These are phyloP conservation scores for Indicator indicator DNA, from an alignment of 2,113 vertebrate genomes.

Conservation along the genomic window DNA sequence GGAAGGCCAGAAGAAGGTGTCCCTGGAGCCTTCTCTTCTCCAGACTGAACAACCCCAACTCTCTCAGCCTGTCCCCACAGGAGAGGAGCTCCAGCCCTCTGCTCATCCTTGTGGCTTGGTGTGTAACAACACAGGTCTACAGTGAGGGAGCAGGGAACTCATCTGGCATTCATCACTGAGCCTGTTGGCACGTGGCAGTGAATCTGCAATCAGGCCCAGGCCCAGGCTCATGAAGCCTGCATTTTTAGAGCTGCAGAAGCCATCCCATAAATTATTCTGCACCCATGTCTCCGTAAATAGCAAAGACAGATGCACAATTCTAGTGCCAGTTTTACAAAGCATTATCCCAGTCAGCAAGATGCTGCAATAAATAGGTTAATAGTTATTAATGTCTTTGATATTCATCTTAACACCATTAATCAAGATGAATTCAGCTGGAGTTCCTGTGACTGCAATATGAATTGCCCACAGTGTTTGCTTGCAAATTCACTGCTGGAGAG, in stretches of 20 bases:
- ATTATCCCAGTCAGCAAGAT: slow-evolving; percentile 41
- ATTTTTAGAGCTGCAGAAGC: slow-evolving; percentile 21
- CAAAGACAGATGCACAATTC: slow-evolving; percentile 43
- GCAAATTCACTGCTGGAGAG: slow-evolving; percentile 28
- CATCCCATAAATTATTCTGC: not conserved
- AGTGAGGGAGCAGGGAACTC: not conserved
- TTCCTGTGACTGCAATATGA: slow-evolving; percentile 23
- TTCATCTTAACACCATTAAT: slow-evolving; percentile 66
- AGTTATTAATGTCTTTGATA: slow-evolving; percentile 47
- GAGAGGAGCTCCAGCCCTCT: too few relatives aligned
- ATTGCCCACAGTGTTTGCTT: slow-evolving; percentile 2
- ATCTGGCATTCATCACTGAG: not conserved
- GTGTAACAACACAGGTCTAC: not conserved
- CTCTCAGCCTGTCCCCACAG: too few relatives aligned
- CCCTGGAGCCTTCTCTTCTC: too few relatives aligned
- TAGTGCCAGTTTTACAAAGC: slow-evolving; percentile 30
- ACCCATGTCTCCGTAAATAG: slow-evolving; percentile 45
- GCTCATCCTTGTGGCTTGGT: not conserved
- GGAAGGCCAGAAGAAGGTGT: too few relatives aligned
- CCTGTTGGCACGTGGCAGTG: not conserved
- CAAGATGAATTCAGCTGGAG: slow-evolving; percentile 47
- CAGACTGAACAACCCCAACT: too few relatives aligned
- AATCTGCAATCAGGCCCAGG: not conserved
- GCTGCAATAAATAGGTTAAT: slow-evolving; percentile 64
- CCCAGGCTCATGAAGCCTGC: not conserved